Conservation (phyloP, 2,888 invertebrate species). For the Gibbula magus region DNA sequence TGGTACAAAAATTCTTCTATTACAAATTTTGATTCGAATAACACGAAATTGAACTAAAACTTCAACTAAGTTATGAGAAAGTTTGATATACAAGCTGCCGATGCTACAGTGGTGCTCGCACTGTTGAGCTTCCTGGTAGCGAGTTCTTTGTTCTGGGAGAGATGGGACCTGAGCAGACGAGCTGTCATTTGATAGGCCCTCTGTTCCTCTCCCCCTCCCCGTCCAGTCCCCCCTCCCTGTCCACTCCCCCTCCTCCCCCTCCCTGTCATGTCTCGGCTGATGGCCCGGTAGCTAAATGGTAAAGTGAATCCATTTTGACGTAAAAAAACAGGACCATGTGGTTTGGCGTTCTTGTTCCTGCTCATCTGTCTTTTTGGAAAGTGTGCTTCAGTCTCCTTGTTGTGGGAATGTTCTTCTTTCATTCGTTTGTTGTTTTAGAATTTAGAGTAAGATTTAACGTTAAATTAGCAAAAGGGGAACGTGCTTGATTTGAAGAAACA, state of each 20-base stretch:
- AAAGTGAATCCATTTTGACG: slow-evolving; percentile 15
- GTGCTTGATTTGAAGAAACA: no score
- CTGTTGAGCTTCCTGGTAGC: not conserved
- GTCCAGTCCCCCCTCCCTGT: not conserved
- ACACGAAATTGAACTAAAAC: no score
- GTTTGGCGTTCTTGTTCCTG: not conserved
- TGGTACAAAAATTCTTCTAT: not conserved
- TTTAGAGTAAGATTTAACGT: no score
- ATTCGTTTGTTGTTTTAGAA: no score
- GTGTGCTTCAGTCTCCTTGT: no score
- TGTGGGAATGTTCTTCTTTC: no score
- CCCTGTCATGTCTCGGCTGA: not conserved
- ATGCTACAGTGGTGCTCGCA: no score
- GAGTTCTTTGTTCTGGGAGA: not conserved
- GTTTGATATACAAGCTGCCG: not conserved
- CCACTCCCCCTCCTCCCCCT: not conserved
- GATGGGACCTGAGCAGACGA: not conserved
- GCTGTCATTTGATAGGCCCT: slow-evolving; percentile 10
- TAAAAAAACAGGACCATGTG: slow-evolving; percentile 10
- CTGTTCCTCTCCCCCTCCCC: not conserved
- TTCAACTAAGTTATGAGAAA: not conserved
- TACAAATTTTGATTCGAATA: not conserved
- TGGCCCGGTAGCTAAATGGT: slow-evolving; percentile 2
- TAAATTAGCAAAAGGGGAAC: no score
- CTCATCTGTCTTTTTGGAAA: not conserved